Evolutionary conservation across 2,113 vertebrate genomes (phyloP).

Genomic region (Eurypyga helias): DNA sequence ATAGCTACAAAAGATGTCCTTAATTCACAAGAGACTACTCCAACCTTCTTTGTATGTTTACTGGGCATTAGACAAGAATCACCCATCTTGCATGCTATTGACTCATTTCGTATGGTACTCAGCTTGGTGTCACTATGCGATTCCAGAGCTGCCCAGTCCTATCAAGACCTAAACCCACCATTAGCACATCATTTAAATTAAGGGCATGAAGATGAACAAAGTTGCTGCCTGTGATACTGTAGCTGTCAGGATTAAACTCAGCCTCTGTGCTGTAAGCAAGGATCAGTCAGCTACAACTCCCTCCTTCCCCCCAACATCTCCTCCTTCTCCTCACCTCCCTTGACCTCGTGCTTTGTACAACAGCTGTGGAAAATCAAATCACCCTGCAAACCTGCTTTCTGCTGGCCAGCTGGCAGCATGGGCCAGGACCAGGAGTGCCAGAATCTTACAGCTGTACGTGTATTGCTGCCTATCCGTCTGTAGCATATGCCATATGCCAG

Average conservation of each 20-base stretch:
- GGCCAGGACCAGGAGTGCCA: constrained; percentile 33
- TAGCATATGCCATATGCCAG: constrained; percentile 53
- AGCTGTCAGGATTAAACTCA: not conserved
- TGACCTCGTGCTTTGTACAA: constrained; percentile 6
- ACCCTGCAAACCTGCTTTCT: constrained; percentile 40
- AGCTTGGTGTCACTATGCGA: not conserved
- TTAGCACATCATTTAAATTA: not conserved
- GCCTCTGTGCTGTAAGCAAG: not conserved
- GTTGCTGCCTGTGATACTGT: not conserved
- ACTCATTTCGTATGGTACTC: not conserved
- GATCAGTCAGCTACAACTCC: not conserved
- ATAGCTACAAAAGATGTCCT: not conserved
- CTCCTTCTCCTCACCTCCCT: not conserved
- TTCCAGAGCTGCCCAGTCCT: not conserved
- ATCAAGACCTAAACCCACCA: not conserved
- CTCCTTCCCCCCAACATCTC: not conserved
- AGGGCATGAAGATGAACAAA: not conserved
- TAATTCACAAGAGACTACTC: not conserved
- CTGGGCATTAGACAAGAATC: not conserved
- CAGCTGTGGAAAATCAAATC: constrained; percentile 73
- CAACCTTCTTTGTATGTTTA: not conserved
- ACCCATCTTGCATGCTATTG: not conserved
- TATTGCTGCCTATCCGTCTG: constrained; percentile 63
- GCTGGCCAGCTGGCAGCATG: constrained; percentile 69
- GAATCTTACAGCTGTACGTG: constrained; percentile 65